These are phyloP conservation scores for Propithecus deckenii DNA, from an alignment of 2,797 vertebrate genomes.

Conservation along the genomic window DNA sequence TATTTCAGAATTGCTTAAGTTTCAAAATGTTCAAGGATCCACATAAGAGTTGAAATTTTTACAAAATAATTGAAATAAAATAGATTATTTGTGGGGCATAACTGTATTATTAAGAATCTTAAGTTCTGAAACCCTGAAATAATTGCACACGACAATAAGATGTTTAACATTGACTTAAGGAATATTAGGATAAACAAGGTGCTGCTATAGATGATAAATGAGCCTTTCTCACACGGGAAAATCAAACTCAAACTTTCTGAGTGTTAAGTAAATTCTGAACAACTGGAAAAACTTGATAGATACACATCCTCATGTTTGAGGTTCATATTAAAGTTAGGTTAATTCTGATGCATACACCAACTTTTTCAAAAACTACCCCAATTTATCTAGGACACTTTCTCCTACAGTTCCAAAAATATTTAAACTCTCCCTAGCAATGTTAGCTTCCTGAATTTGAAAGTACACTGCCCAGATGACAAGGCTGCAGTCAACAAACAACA, in stretches of 20 bases:
- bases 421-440: not conserved
- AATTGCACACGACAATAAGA: not conserved
- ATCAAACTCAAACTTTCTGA: conserved; percentile 42
- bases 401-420: not conserved
- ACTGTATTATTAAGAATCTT: not conserved
- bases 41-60: not conserved
- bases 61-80: conserved; percentile 17
- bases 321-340: not conserved
- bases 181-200: not conserved
- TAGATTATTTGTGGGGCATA: not conserved
- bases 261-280: not conserved
- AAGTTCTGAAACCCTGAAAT: conserved; percentile 12
- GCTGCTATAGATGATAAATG: not conserved
- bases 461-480: not conserved
- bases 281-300: not conserved
- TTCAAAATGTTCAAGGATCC: not conserved
- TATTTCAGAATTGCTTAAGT: conserved; percentile 27
- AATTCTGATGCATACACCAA: not conserved
- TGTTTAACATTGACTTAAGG: not conserved
- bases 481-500: not conserved
- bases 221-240: not conserved
- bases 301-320: not conserved
- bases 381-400: not conserved
- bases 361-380: not conserved
- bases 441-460: not conserved